phyloP scores from a whole-genome alignment of 2,888 invertebrate species.

The Apeira syringaria region DNA sequence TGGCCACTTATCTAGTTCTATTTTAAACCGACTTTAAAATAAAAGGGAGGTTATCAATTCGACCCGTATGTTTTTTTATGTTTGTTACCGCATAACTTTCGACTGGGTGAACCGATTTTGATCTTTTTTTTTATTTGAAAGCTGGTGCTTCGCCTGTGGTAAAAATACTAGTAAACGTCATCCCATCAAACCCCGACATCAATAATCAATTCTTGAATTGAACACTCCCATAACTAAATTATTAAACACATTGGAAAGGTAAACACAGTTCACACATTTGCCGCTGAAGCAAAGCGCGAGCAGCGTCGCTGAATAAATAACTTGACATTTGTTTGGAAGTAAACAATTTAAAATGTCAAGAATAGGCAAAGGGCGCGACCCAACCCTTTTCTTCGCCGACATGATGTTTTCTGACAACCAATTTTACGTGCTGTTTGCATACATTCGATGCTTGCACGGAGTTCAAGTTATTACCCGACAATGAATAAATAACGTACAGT shows the following conservation, averaged over 20 bases:
- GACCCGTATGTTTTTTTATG: too few species aligned
- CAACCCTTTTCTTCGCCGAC: conserved; percentile 70
- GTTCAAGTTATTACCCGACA: too few species aligned
- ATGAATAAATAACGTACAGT: too few species aligned
- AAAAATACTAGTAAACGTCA: too few species aligned
- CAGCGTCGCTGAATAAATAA: conserved; percentile 71
- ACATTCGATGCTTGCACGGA: conserved; percentile 25
- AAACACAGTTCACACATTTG: conserved; percentile 17
- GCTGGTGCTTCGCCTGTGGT: too few species aligned
- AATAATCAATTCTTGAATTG: neutral
- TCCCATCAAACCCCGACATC: neutral
- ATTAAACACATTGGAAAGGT: conserved; percentile 17
- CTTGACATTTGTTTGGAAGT: conserved; percentile 80
- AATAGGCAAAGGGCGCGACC: conserved; percentile 70
- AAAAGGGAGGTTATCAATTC: too few species aligned
- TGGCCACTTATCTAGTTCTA: too few species aligned
- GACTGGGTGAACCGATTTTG: too few species aligned
- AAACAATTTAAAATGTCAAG: conserved; percentile 84
- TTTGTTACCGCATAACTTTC: too few species aligned
- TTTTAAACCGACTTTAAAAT: too few species aligned
- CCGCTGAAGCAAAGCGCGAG: conserved; percentile 20
- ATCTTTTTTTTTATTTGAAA: too few species aligned
- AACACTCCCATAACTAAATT: conserved; percentile 3
- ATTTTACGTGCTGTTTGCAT: conserved; percentile 65
- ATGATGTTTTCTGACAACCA: conserved; percentile 78